These are phyloP conservation scores for Semnopithecus entellus DNA, from an alignment of 2,113 vertebrate genomes.

Conservation along the genomic window DNA sequence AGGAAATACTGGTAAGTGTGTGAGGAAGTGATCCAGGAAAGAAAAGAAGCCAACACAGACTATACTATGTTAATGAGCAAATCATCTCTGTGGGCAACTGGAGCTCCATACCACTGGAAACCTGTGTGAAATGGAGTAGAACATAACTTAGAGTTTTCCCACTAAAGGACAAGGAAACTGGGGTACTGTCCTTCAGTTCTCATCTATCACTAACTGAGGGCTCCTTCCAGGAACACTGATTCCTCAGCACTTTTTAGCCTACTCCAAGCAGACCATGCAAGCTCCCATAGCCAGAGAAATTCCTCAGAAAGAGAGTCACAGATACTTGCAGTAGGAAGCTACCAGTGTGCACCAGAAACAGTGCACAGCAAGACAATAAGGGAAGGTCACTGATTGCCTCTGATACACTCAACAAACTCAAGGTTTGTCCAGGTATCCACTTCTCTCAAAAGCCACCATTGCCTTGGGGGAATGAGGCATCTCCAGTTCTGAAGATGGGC, in stretches of 20 bases:
- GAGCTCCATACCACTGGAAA: background rate
- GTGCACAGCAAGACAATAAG: background rate
- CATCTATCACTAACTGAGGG: background rate
- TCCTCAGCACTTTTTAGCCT: background rate
- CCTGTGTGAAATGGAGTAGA: too few species aligned
- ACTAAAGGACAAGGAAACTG: background rate
- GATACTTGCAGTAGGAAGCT: background rate
- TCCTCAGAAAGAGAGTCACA: background rate
- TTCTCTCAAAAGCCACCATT: background rate
- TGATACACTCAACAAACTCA: background rate
- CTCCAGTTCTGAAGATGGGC: background rate
- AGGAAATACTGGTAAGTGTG: background rate
- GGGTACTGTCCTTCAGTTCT: background rate
- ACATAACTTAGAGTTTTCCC: background rate
- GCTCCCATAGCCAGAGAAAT: background rate
- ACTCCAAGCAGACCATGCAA: background rate
- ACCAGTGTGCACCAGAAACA: background rate
- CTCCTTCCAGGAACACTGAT: background rate
- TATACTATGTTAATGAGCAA: background rate
- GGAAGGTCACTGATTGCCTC: too few species aligned
- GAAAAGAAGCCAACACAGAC: background rate
- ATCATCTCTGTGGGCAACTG: background rate
- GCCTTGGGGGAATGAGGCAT: background rate
- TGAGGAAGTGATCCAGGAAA: background rate
- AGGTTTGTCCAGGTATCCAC: background rate